Percentiles rank a stretch among this genome's conserved stretches.
Evolutionary conservation across 2,888 invertebrate genomes (phyloP).

Genomic region (Stenurella melanura): DNA sequence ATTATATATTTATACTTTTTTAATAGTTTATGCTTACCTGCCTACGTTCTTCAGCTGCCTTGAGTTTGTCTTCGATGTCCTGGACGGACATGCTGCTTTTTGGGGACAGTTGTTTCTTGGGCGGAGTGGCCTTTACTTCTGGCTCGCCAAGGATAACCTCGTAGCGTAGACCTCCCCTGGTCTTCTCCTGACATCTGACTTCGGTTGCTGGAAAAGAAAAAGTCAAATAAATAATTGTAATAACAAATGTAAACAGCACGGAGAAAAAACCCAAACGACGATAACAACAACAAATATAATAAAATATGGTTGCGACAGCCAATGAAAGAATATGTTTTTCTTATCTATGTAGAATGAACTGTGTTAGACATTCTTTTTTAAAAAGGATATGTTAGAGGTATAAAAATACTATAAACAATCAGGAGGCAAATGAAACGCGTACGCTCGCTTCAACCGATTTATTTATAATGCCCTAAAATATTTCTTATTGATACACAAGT

Average conservation of each 20-base stretch:
- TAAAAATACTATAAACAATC: too few species aligned
- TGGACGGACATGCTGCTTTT: slow-evolving; percentile 86
- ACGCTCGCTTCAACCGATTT: too few species aligned
- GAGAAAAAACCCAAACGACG: too few species aligned
- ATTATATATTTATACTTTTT: background rate
- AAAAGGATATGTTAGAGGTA: too few species aligned
- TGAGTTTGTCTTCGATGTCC: slow-evolving; percentile 93
- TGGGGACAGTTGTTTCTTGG: slow-evolving; percentile 78
- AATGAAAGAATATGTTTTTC: background rate
- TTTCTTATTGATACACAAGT: too few species aligned
- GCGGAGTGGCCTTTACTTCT: slow-evolving; percentile 79
- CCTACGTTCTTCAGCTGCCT: slow-evolving; percentile 95
- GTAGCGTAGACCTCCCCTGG: slow-evolving; percentile 92
- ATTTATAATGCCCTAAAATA: too few species aligned
- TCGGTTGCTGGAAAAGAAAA: slow-evolving; percentile 82
- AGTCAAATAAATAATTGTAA: background rate
- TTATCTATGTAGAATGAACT: too few species aligned
- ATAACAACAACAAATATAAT: background rate
- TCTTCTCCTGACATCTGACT: slow-evolving; percentile 94
- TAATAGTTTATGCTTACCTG: slow-evolving; percentile 77
- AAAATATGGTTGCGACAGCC: background rate
- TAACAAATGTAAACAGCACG: too few species aligned
- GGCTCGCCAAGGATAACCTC: slow-evolving; percentile 94
- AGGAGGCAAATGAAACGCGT: too few species aligned
- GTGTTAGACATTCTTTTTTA: background rate